Percentiles rank a stretch among this genome's conserved stretches.
phyloP scores from a whole-genome alignment of 2,888 invertebrate genomes.

The Clivina fossor region DNA sequence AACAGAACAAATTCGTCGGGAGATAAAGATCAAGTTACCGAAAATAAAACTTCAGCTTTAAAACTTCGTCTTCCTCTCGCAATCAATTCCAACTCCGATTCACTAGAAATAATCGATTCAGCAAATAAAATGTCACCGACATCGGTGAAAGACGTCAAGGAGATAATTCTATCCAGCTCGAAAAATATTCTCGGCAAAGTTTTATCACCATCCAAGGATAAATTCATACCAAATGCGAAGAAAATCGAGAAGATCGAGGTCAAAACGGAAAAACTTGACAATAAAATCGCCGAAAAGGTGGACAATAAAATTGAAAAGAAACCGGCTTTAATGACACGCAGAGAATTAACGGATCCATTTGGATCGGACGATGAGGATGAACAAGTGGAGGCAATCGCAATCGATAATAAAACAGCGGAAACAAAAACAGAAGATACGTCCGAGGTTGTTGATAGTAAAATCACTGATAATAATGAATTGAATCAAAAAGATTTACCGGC shows the following conservation, averaged over 20 bases:
- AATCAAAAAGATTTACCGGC: slow-evolving; percentile 47
- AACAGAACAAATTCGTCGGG: neutral
- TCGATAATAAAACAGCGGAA: slow-evolving; percentile 27
- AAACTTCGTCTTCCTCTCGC: slow-evolving; percentile 49
- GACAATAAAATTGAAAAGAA: too few relatives aligned
- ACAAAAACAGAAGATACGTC: slow-evolving; percentile 21
- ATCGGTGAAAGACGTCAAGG: slow-evolving; percentile 70
- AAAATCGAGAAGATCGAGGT: too few relatives aligned
- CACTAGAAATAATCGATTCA: slow-evolving; percentile 18
- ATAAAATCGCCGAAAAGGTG: slow-evolving; percentile 44
- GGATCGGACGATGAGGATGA: slow-evolving; percentile 88
- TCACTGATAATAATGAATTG: slow-evolving; percentile 44
- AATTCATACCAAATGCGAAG: slow-evolving; percentile 52
- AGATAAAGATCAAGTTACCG: slow-evolving; percentile 12
- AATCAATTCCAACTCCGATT: too few relatives aligned
- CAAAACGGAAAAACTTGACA: slow-evolving; percentile 52
- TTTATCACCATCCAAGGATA: slow-evolving; percentile 73
- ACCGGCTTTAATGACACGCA: slow-evolving; percentile 73
- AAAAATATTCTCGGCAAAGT: slow-evolving; percentile 74
- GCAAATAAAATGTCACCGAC: slow-evolving; percentile 60
- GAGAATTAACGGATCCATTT: slow-evolving; percentile 85
- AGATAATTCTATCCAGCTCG: slow-evolving; percentile 68
- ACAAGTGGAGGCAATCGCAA: slow-evolving; percentile 47
- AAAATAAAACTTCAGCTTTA: slow-evolving; percentile 40
- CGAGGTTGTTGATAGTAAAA: slow-evolving; percentile 13